Evolutionary conservation across 2,113 vertebrate genomes (phyloP), one percentile per base, ranked within the genome.

Genomic region (Neoarius graeffei): DNA sequence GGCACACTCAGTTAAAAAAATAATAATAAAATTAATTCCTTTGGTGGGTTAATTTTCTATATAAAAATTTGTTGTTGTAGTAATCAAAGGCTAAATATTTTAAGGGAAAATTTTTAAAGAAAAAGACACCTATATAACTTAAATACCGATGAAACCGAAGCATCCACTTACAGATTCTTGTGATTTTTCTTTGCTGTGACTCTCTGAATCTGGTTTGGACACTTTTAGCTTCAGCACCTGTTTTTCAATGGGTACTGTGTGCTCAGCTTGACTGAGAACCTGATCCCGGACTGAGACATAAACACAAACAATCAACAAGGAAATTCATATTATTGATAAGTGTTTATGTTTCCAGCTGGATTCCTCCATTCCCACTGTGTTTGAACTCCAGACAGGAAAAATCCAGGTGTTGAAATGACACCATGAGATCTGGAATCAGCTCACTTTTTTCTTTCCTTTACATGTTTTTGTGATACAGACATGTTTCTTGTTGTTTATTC

Each of bases 201-300:
- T n/a, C 4, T 10, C 66, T 23, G 2, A 50, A 67, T 60, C 77
- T 0, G 86, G 83, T 56, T 74, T 66, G 48, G n/a, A 85, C 48
- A 90, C 79, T 42, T 74, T 84, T 66, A 99, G 25, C 17, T 48
- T 92, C 42, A 98, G 0, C 0, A 82, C 80, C 80, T 89, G 76
- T 76, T 92, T 92, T n/a, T 87, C 91, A 64, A 95, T 66, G 8
- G 25, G 19, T 81, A 98, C 81, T 52, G 94, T 83, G 2, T 98
- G 98, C 57, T 67, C 88, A 0, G 54, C 0, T 84, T 92, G 95
- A 48, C 91, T 77, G 8, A 99, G 95, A 91, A 98, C 97, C 25
- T 64, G 90, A 14, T 94, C 87, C 85, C 94, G 95, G 69, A 93
- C 97, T 99, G 89, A 88, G 92, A 91, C 0, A 42, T 60, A 93